Conservation (phyloP, 2,888 invertebrate genomes). For the Calliphora vomitoria region DNA sequence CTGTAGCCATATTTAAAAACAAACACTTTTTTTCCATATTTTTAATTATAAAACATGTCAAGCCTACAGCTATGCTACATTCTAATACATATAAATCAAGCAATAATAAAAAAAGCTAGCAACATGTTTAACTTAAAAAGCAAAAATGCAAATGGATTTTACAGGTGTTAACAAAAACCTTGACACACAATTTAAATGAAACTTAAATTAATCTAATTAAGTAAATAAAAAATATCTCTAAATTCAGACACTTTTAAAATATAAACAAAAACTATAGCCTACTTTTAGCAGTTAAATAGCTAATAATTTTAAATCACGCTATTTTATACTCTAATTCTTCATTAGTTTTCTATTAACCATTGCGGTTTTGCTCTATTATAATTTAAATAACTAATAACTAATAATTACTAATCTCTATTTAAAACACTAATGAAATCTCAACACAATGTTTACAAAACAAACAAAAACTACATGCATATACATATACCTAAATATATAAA, state of each 20-base stretch:
- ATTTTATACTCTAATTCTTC: neutral
- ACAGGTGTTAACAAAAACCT: too few species aligned
- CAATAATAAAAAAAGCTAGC: neutral
- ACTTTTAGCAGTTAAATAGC: too few species aligned
- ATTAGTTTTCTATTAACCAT: conserved; percentile 27
- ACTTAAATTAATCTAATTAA: too few species aligned
- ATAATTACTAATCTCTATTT: conserved; percentile 68
- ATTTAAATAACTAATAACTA: conserved; percentile 66
- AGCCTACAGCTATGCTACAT: neutral
- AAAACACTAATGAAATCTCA: conserved; percentile 61
- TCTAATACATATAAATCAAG: neutral
- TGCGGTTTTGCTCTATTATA: conserved; percentile 56
- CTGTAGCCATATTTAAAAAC: neutral
- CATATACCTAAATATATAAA: neutral
- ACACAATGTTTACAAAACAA: conserved; percentile 32
- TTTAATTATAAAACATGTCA: neutral
- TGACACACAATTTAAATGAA: too few species aligned
- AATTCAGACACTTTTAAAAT: too few species aligned
- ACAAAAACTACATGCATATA: neutral
- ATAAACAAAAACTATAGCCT: too few species aligned
- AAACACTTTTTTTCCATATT: neutral
- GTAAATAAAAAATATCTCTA: too few species aligned
- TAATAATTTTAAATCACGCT: too few species aligned
- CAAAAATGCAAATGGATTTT: neutral
- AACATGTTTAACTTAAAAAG: neutral